phyloP scores from a whole-genome alignment of 2,797 vertebrate genomes.

The Myotis pilosus region DNA sequence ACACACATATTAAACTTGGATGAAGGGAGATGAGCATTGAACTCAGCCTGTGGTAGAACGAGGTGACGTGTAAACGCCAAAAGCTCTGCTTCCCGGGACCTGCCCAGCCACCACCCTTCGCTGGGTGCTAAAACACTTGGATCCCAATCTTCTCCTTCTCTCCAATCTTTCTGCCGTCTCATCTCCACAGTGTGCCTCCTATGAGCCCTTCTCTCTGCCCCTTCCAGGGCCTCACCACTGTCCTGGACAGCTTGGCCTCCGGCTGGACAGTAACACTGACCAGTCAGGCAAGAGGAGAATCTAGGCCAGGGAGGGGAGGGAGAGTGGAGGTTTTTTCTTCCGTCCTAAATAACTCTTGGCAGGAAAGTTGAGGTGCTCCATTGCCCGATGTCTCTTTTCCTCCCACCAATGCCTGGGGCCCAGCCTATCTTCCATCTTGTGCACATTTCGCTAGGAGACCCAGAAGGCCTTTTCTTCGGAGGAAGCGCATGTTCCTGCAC shows the following conservation, averaged over 20 bases:
- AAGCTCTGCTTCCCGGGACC: background rate
- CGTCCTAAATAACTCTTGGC: conserved; percentile 54
- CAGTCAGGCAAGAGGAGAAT: conserved; percentile 75
- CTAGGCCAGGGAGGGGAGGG: conserved; percentile 57
- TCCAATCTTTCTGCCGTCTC: background rate
- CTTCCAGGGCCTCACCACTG: conserved; percentile 53
- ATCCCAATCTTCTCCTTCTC: background rate
- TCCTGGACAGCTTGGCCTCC: conserved; percentile 48
- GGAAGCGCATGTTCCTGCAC: background rate
- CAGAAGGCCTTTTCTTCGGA: background rate
- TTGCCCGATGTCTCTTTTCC: background rate
- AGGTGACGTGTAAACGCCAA: background rate
- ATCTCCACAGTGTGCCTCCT: background rate
- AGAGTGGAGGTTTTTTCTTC: conserved; percentile 40
- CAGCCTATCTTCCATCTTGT: background rate
- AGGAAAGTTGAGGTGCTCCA: conserved; percentile 31
- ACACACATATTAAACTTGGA: background rate
- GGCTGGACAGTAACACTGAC: conserved; percentile 52
- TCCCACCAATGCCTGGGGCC: background rate
- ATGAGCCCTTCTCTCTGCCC: background rate
- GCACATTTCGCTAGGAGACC: background rate
- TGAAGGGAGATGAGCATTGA: background rate
- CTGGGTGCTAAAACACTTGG: background rate
- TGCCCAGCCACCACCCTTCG: background rate
- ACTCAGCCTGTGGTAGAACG: background rate